Evolutionary conservation across 2,888 invertebrate species (phyloP), one percentile per base, ranked within the genome.

Genomic region (Hyposoter dolosus): DNA sequence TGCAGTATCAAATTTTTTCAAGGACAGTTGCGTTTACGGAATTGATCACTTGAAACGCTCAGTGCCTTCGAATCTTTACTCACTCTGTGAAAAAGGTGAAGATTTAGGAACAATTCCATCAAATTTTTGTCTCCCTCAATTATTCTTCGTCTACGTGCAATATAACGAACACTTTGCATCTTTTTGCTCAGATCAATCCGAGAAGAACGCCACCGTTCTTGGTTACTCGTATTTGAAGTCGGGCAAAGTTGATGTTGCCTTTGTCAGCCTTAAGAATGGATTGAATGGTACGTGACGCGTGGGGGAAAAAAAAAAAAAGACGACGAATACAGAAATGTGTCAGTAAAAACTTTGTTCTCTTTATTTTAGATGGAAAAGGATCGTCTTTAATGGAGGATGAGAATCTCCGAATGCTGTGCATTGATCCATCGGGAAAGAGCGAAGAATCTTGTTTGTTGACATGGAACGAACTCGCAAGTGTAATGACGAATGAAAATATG

Each of bases 201-300:
- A 71, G n/a, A 65, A 43, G n/a, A 76, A 81, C 63, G 47, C 81
- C 19, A 83, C 47, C 9, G 68, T 43, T 1, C 75, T 76, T 10
- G 81, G 87, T 56, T 87, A 88, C 45, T 85, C 95, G 78, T 97
- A 97, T 87, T 93, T 98, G 17, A 94, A 95, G 1, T 96, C 96
- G 86, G 96, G 96, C 0, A 94, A 93, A 45, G 97, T 95, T 5
- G 98, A 98, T 90, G 97, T 98, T 0, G 98, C 98, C 0, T 98
- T 98, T 89, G 94, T 98, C 1, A 96, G 96, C 88, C 95, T 96
- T 86, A 94, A 95, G 74, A 81, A 81, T 28, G 83, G 83, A 63
- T 10, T 68, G 23, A 45, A 71, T 17, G 65, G 85, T 85, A 28
- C 75, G 83, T 83, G 66, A 12, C 19, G 40, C 15, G 43, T 23